Evolutionary conservation across 2,797 vertebrate genomes (phyloP), one percentile per base, ranked within the genome.

Genomic region (Merluccius polli): DNA sequence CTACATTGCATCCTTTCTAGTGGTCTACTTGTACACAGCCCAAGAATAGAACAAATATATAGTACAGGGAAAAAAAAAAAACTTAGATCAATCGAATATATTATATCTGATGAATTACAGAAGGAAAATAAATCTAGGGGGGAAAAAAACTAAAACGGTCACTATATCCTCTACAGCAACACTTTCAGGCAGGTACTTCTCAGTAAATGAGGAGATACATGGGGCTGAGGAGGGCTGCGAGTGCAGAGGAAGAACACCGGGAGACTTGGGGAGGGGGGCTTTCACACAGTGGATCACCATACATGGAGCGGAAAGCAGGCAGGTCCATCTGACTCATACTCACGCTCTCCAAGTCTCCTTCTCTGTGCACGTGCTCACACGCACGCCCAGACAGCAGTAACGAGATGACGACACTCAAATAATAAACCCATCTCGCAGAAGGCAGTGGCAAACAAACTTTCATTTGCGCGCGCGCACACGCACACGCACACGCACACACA

Each of bases 291-390:
- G 78, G 7, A 89, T 92, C 87, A 82, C 93, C 94, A 93, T 94
- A 93, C 87, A 94, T 92, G 93, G 93, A 94, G 89, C 86, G 91
- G 93, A 94, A 94, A 94, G 82, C 88, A 79, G 38, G 73, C 88
- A 89, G 86, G 88, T 93, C 91, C 81, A 71, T 85, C 84, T 89
- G 91, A 93, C 86, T 90, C 93, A 91, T 85, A 87, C 80, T 77
- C 79, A 74, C 63, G 72, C 85, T 83, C 65, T 27, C 71, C 24
- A 21, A 24, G 70, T 11, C 77, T 44, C 76, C 65, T 15, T 74
- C 4, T 73, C 18, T 29, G 2, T 29, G 52, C 70, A 67, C 77
- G 71, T 21, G 70, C 41, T 75, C 74, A 52, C 75, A 31, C 48
- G 33, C 72, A 30, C 63, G 16, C 69, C 59, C 67, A 31, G 35